Percentiles rank a stretch among this genome's conserved stretches.
Conservation (phyloP, 2,113 vertebrate species). For the Catharus bicknelli region DNA sequence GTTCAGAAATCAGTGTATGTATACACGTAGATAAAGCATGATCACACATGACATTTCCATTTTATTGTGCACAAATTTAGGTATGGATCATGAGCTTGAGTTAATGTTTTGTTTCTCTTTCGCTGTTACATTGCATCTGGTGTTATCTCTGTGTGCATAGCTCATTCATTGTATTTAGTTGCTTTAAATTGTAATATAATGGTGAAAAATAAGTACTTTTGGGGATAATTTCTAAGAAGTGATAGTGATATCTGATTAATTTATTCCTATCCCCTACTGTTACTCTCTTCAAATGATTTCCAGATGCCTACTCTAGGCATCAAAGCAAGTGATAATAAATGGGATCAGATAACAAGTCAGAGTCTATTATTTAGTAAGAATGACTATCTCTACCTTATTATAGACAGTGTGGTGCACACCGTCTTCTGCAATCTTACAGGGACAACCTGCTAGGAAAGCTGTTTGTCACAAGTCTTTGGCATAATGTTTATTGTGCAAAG, state of each 20-base stretch:
- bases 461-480: not conserved
- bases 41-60: constrained; percentile 16
- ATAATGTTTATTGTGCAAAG: not conserved
- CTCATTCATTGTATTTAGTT: not conserved
- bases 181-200: not conserved
- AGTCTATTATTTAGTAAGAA: not conserved
- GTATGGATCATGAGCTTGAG: not conserved
- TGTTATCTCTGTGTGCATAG: not conserved
- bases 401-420: not conserved
- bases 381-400: not conserved
- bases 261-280: not conserved
- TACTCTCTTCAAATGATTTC: not conserved
- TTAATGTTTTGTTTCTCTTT: not conserved
- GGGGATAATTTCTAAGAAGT: not conserved
- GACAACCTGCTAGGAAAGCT: not conserved
- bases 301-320: not conserved
- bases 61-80: constrained; percentile 8
- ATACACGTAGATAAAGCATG: not conserved
- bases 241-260: not conserved
- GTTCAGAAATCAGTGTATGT: constrained; percentile 8
- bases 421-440: not conserved
- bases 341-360: not conserved
- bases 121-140: not conserved
- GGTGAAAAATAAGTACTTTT: not conserved
- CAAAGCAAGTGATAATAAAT: not conserved